Base-by-base conservation (phyloP, 2,113 vertebrate species). In the Hippocampus guttulatus region DNA sequence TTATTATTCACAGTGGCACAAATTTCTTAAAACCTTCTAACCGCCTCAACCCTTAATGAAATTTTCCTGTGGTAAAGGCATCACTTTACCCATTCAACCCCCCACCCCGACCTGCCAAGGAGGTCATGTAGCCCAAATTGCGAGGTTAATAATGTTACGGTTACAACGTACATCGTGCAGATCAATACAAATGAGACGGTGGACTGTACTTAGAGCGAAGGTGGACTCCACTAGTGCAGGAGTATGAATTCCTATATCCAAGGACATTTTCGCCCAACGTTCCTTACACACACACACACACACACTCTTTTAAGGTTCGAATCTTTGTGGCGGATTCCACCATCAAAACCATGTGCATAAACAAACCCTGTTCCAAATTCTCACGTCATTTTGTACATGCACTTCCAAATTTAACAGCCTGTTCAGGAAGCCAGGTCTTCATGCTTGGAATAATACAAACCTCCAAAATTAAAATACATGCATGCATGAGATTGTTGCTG, bases 341-440 rank as follows among this genome's bases (percentile, higher is more conserved):
- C 78, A 87, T 90, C 84, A 86, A 82, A 83, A 69, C 75, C 68
- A 68, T 81, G 69, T 81, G 81, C 55, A 78, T 76, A 65, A 72
- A 79, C 80, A 78, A 82, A 76, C 43, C 65, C 55, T 70, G 81
- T 79, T 78, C 55, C 74, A 70, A 81, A 79, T 78, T 84, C 90
- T 85, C 80, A 70, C 75, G 30, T 76, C 62, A 76, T 78, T 83
- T 80, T 70, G 70, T 78, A 64, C 72, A 69, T 62, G 78, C 68
- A 86, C 88, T 87, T 90, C 82, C 76, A 89, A 89, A 92, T 89
- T 81, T 67, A 81, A 74, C 70, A 74, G 71, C 76, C 75, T 73
- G 84, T 78, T 86, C 77, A 82, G 71, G 75, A 69, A 83, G 81
- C 71, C 66, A 75, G 85, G 76, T 78, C 70, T 79, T 82, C 76